Evolutionary conservation across 1,140 invertebrate genomes (phyloP).

Genomic region (Trichonephila inaurata): DNA sequence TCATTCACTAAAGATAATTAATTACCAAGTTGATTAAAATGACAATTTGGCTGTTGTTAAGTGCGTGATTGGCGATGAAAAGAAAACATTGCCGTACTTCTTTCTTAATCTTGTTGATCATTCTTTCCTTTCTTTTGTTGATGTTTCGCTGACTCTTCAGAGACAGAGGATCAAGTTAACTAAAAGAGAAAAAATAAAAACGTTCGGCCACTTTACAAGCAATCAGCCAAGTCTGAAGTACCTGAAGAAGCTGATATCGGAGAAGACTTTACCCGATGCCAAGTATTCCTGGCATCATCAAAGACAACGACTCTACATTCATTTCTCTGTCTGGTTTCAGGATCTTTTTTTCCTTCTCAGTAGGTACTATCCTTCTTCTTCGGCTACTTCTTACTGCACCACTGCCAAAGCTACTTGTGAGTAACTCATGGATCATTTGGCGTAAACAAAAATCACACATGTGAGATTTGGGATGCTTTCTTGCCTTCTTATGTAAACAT

Average conservation of each 20-base stretch:
- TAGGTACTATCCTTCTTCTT: not conserved
- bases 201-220: slow-evolving; percentile 58
- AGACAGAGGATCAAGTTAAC: slow-evolving; percentile 26
- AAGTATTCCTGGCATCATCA: slow-evolving; percentile 56
- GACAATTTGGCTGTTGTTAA: slow-evolving; percentile 54
- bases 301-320: slow-evolving; percentile 57
- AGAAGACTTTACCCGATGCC: slow-evolving; percentile 41
- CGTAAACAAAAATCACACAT: slow-evolving; percentile 1
- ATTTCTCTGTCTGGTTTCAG: slow-evolving; percentile 49
- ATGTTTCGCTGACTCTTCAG: slow-evolving; percentile 13
- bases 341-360: slow-evolving; percentile 32
- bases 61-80: slow-evolving; percentile 47
- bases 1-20: not conserved
- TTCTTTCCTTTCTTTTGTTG: slow-evolving; percentile 42
- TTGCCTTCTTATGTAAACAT: not conserved
- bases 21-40: slow-evolving; percentile 25
- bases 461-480: not conserved
- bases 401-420: slow-evolving; percentile 21
- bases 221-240: slow-evolving; percentile 55
- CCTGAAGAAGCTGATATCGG: slow-evolving; percentile 42
- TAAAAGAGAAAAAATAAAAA: not conserved
- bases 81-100: slow-evolving; percentile 14
- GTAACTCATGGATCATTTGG: slow-evolving; percentile 18
- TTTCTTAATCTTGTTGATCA: not conserved
- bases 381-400: slow-evolving; percentile 29